Evolutionary conservation across 2,797 vertebrate genomes (phyloP).

Genomic region (Parauchenoglanis punctatus): DNA sequence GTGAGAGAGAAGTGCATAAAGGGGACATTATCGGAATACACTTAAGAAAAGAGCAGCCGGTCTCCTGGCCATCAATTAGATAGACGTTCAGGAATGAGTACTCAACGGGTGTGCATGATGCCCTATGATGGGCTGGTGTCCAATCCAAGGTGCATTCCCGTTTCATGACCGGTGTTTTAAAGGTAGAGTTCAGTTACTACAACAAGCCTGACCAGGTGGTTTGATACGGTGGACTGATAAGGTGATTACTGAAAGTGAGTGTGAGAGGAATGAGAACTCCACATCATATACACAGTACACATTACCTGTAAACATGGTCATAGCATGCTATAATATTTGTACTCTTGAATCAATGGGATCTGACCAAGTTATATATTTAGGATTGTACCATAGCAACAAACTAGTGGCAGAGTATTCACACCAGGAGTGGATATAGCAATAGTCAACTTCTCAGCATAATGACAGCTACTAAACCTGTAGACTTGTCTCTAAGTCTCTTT

Average conservation of each 20-base stretch:
- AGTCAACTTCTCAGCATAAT: background rate
- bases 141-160: background rate
- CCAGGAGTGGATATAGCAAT: background rate
- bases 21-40: too few species aligned
- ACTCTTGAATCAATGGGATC: background rate
- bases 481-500: background rate
- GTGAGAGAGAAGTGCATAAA: background rate
- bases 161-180: background rate
- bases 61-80: background rate
- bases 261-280: background rate
- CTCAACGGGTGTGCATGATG: background rate
- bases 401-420: background rate
- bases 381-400: background rate
- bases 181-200: background rate
- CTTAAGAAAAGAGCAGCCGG: background rate
- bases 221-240: background rate
- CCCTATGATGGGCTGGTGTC: background rate
- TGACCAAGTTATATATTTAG: background rate
- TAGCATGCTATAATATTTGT: background rate
- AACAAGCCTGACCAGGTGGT: background rate
- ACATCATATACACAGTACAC: background rate
- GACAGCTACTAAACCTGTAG: background rate
- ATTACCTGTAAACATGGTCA: background rate
- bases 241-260: background rate
- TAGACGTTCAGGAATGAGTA: background rate